Percentiles rank a stretch among this genome's conserved stretches.
Conservation (phyloP, 2,113 vertebrate genomes). For the Labeo rohita region DNA sequence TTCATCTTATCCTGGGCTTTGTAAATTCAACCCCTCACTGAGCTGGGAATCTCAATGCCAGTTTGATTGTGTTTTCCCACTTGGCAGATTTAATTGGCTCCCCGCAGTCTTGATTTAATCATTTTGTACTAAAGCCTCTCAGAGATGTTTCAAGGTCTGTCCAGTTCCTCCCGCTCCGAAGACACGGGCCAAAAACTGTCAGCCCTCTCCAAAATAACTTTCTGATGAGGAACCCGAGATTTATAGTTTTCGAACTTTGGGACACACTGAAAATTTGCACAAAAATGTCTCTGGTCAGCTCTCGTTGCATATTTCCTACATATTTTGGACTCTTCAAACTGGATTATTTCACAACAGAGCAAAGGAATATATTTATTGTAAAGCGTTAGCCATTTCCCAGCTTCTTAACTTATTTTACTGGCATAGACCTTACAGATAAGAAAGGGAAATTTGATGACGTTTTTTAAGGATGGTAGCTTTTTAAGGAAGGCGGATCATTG, state of each 20-base stretch:
- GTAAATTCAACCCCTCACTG: constrained; percentile 8
- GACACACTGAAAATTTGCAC: background rate
- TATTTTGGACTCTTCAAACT: background rate
- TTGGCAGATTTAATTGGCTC: constrained; percentile 15
- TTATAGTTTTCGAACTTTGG: background rate
- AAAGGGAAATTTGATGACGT: background rate
- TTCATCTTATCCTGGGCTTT: constrained; percentile 12
- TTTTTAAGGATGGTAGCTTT: background rate
- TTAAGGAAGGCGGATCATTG: background rate
- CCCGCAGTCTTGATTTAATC: constrained; percentile 2
- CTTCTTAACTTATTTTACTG: background rate
- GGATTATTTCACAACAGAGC: background rate
- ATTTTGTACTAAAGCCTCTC: background rate
- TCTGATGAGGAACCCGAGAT: constrained; percentile 3
- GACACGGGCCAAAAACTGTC: background rate
- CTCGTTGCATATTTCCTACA: background rate
- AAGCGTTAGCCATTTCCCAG: background rate
- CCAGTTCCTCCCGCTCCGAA: background rate
- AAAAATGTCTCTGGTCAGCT: background rate
- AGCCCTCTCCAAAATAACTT: background rate
- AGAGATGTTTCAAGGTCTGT: constrained; percentile 7
- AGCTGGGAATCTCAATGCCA: constrained; percentile 2
- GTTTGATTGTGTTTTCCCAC: constrained; percentile 25
- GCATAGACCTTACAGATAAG: background rate
- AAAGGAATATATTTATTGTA: background rate